Conservation (phyloP, 2,888 invertebrate species). For the Drosophila limbata region DNA sequence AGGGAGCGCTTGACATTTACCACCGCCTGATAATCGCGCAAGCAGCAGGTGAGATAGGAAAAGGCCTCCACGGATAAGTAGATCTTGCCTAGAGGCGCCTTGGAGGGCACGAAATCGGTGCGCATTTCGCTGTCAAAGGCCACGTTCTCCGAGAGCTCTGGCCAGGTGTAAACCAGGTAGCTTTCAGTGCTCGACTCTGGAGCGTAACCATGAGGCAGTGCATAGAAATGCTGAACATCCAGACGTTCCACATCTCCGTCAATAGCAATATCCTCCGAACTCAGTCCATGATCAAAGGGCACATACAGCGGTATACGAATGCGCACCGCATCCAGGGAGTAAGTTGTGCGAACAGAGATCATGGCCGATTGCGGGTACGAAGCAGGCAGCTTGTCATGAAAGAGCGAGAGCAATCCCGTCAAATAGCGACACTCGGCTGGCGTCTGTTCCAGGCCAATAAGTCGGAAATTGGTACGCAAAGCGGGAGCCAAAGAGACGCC, state of each 20-base stretch:
- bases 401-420: conserved; percentile 92
- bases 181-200: conserved; percentile 93
- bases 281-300: conserved; percentile 67
- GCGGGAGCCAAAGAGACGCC: conserved; percentile 93
- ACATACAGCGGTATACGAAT: conserved; percentile 77
- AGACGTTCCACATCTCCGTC: conserved; percentile 51
- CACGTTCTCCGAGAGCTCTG: conserved; percentile 92
- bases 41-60: conserved; percentile 91
- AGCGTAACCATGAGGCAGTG: conserved; percentile 93
- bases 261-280: conserved; percentile 62
- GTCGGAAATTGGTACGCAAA: conserved; percentile 92
- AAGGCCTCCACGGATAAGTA: conserved; percentile 89
- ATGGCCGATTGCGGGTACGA: conserved; percentile 87
- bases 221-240: conserved; percentile 84
- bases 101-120: conserved; percentile 94
- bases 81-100: conserved; percentile 89
- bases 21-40: conserved; percentile 90
- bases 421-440: conserved; percentile 94
- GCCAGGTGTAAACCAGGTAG: conserved; percentile 93
- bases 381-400: conserved; percentile 94
- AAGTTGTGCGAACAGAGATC: conserved; percentile 90
- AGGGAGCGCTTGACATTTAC: conserved; percentile 84
- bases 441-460: conserved; percentile 93
- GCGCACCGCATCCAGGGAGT: conserved; percentile 86
- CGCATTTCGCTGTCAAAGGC: conserved; percentile 95